phyloP scores from a whole-genome alignment of 2,888 invertebrate species.

The Eupithecia tripunctaria region DNA sequence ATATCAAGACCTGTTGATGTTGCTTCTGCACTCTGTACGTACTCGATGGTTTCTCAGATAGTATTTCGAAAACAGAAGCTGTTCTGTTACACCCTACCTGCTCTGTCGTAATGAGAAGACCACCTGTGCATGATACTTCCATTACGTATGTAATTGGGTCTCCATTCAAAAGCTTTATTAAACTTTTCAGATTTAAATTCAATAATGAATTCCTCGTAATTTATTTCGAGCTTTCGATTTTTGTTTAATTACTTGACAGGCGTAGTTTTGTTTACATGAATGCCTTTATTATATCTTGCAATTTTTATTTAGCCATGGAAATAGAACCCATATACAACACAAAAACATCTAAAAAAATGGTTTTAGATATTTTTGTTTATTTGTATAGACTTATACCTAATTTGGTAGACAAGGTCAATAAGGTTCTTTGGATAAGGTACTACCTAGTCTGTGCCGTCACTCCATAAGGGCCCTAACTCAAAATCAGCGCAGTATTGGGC shows the following conservation, averaged over 20 bases:
- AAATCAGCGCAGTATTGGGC: no score
- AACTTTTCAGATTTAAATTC: conserved; percentile 12
- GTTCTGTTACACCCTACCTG: neutral
- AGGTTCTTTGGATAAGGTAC: no score
- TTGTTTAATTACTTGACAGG: neutral
- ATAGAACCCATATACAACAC: neutral
- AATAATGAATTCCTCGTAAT: neutral
- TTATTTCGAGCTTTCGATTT: neutral
- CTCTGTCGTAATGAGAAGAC: conserved; percentile 32
- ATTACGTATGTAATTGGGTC: conserved; percentile 15
- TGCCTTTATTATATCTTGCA: neutral
- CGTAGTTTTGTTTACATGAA: neutral
- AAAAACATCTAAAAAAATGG: no score
- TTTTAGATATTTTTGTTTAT: no score
- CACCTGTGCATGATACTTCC: conserved; percentile 31
- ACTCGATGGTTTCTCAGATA: neutral
- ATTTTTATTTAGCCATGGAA: neutral
- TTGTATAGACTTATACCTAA: no score
- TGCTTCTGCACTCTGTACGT: neutral
- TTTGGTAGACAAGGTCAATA: no score
- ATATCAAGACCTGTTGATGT: neutral
- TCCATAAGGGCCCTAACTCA: no score
- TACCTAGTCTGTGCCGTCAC: no score
- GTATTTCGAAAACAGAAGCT: neutral
- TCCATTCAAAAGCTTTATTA: conserved; percentile 26